These are phyloP conservation scores for Tenthredo notha DNA, from an alignment of 2,888 invertebrate species.

Conservation along the genomic window DNA sequence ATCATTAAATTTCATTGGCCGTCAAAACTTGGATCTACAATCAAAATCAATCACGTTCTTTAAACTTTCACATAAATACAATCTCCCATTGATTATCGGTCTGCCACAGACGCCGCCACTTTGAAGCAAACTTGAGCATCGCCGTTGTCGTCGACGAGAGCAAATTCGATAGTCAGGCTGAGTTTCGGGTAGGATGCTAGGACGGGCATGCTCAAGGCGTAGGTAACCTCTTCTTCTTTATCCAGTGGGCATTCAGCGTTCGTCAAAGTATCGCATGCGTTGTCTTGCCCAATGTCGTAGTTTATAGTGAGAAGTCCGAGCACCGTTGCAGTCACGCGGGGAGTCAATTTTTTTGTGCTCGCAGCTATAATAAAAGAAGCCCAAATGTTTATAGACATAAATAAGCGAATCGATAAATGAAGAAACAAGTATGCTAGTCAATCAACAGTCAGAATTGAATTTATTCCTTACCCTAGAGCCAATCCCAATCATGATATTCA, in stretches of 20 bases:
- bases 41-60: neutral
- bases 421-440: neutral
- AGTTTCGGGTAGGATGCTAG: slow-evolving; percentile 65
- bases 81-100: neutral
- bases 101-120: slow-evolving; percentile 63
- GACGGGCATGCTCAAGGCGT: slow-evolving; percentile 70
- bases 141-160: slow-evolving; percentile 63
- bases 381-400: neutral
- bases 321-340: slow-evolving; percentile 65
- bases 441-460: neutral
- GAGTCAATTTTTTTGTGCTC: slow-evolving; percentile 63
- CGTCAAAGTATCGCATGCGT: slow-evolving; percentile 69
- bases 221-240: slow-evolving; percentile 68
- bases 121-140: slow-evolving; percentile 67
- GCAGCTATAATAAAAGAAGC: slow-evolving; percentile 59
- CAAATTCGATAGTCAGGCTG: slow-evolving; percentile 63
- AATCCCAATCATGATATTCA: neutral
- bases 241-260: slow-evolving; percentile 71
- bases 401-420: neutral
- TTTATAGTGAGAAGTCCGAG: slow-evolving; percentile 58
- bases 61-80: neutral
- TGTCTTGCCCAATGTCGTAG: slow-evolving; percentile 67
- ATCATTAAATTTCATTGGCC: neutral
- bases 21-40: neutral
- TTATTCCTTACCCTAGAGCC: neutral